Evolutionary conservation across 2,113 vertebrate species (phyloP), one percentile per base, ranked within the genome.

Genomic region (Oreochromis spilurus): DNA sequence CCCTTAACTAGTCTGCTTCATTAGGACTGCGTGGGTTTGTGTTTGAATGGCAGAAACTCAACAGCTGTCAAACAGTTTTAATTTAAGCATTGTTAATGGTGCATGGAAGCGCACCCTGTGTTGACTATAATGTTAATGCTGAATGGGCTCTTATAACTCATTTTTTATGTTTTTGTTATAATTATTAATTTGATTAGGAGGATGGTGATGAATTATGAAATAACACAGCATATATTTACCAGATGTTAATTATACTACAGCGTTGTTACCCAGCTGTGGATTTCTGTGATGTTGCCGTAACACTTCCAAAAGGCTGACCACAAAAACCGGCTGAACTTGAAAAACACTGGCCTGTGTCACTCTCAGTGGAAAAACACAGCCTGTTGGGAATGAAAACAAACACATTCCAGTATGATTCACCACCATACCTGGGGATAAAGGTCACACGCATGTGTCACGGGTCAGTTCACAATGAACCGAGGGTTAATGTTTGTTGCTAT

Each of bases 401-500:
- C 81, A 58, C 86, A 92, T 94, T 93, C 91, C 81, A 19, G 55
- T 36, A 6, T 52, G 78, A 82, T 36, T 89, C 72, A 79, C 60
- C 3, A 40, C 43, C 82, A 79, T 84, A 90, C 89, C 88, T 90
- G 75, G 67, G 24, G 17, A 13, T 86, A 77, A 82, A 92, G 88
- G 89, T 95, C 91, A 79, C 88, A 86, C 45, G 50, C 78, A 60
- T 38, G 78, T 84, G 82, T 86, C 86, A 91, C 19, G 60, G 89
- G 87, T 88, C 92, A 88, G 6, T 29, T 77, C 82, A 85, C 80
- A 83, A 26, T 83, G 84, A 79, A 75, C 6, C 7, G 36, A 82
- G 13, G 29, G 38, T 85, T 83, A 93, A 77, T 89, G 84, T 87
- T 83, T 81, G 40, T 88, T 70, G 40, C 48, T 40, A 29, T 83